Evolutionary conservation across 35 echinoderm and acorn worm species (phyloP), one percentile per base, ranked within the genome.

Genomic region (Anneissia japonica): DNA sequence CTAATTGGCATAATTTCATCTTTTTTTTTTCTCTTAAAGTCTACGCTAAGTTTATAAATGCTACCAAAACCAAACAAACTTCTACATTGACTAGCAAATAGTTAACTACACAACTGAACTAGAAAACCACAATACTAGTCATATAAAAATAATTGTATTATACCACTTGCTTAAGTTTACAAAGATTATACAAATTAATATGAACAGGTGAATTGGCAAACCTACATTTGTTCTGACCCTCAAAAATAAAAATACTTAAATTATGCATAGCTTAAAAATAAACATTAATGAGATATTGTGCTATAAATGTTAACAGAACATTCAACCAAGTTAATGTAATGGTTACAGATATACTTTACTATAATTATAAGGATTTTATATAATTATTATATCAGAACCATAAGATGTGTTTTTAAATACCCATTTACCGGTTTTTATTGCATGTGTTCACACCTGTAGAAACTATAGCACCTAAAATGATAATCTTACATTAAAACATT

Each of bases 111-210:
- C 51, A 64, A 64, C 51, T 64, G 10, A 64, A 64, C 51, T 64
- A 64, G 51, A 64, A 64, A 64, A 64, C 51, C 51, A 64, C 51
- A 64, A 9, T 64, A 64, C 51, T 64, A 23, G 51, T 64, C 51
- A 64, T 64, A 64, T 64, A 64, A 64, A 64, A 64, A 64, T 64
- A 64, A 64, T 64, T 64, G 21, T 64, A 64, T 64, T 64, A 64
- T 64, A 64, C 51, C 40, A 43, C 40, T 43, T 43, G 40, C 10
- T 64, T 19, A 64, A 64, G 51, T 16, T 16, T 64, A 64, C 51
- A 64, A 64, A 64, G 51, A 64, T 64, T 64, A 64, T 64, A 64
- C 51, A 64, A 64, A 64, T 64, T 26, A 64, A 64, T 7, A n/a
- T 26, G 26, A 19, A 64, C 51, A 64, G 7, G 51, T 64, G 11